phyloP scores from a whole-genome alignment of 1,140 invertebrate species.

The Holotrichia oblita region DNA sequence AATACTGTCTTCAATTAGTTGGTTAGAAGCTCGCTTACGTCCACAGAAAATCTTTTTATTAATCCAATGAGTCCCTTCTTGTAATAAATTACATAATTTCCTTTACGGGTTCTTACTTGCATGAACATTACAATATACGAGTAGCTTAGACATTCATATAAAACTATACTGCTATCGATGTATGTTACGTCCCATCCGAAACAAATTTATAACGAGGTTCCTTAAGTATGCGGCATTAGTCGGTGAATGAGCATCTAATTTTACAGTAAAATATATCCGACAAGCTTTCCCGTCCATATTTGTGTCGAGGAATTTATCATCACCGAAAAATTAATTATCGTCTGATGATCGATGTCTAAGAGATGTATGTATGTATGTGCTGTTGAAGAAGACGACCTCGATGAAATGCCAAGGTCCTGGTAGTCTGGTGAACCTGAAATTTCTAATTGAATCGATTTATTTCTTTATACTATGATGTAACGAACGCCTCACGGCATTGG shows the following conservation, averaged over 20 bases:
- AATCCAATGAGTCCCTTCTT: too few species aligned
- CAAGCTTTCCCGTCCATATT: slow-evolving; percentile 5
- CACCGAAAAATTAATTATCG: slow-evolving; percentile 17
- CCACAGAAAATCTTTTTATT: neutral
- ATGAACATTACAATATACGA: too few species aligned
- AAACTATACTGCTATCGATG: too few species aligned
- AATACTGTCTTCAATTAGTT: too few species aligned
- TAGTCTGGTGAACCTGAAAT: neutral
- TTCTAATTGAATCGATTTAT: slow-evolving; percentile 27
- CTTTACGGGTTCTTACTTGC: too few species aligned
- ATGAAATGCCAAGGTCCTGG: neutral
- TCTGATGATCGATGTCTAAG: slow-evolving; percentile 19
- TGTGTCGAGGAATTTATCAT: slow-evolving; percentile 19
- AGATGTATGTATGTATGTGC: neutral
- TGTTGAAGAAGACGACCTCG: slow-evolving; percentile 1
- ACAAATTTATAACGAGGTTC: neutral
- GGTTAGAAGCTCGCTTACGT: too few species aligned
- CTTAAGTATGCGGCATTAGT: neutral
- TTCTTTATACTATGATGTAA: neutral
- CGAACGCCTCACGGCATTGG: neutral
- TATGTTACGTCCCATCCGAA: neutral
- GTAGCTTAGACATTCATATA: too few species aligned
- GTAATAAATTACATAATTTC: too few species aligned
- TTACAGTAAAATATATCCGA: neutral
- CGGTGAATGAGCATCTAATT: neutral